Percentiles rank a stretch among this genome's conserved stretches.
Evolutionary conservation across 2,888 invertebrate species (phyloP).

Genomic region (Schrankia costaestrigalis): DNA sequence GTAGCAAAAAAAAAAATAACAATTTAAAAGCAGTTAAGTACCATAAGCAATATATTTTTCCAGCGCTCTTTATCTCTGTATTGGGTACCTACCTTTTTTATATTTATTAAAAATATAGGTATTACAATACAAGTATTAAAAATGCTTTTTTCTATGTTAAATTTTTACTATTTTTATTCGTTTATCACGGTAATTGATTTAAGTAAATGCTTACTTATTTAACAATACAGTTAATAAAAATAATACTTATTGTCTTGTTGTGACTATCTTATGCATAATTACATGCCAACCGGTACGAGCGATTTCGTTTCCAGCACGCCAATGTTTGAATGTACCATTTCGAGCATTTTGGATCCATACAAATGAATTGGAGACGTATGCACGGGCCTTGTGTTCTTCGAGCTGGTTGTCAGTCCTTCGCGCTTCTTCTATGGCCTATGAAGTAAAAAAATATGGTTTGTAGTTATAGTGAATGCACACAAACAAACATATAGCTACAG

Average conservation of each 20-base stretch:
- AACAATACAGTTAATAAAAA: not conserved
- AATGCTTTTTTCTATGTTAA: too few species aligned
- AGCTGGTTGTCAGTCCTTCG: slow-evolving; percentile 49
- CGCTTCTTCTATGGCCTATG: slow-evolving; percentile 54
- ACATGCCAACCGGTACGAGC: slow-evolving; percentile 53
- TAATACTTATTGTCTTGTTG: slow-evolving; percentile 29
- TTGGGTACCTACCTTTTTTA: too few species aligned
- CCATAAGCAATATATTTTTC: too few species aligned
- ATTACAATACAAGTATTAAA: too few species aligned
- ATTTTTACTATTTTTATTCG: too few species aligned
- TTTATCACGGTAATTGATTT: not conserved
- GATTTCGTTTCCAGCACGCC: slow-evolving; percentile 48
- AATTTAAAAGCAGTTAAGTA: too few species aligned
- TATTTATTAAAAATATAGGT: too few species aligned
- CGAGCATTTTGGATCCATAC: slow-evolving; percentile 56
- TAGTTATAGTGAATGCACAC: too few species aligned
- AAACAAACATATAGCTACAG: too few species aligned
- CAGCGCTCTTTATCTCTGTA: too few species aligned
- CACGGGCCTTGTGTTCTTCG: slow-evolving; percentile 49
- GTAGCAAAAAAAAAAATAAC: too few species aligned
- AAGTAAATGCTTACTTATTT: not conserved
- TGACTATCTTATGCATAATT: slow-evolving; percentile 56
- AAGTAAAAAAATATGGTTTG: too few species aligned
- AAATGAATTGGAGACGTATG: slow-evolving; percentile 42
- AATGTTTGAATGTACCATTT: slow-evolving; percentile 43